Evolutionary conservation across 1,140 invertebrate genomes (phyloP).

Genomic region (Cydia strobilella): DNA sequence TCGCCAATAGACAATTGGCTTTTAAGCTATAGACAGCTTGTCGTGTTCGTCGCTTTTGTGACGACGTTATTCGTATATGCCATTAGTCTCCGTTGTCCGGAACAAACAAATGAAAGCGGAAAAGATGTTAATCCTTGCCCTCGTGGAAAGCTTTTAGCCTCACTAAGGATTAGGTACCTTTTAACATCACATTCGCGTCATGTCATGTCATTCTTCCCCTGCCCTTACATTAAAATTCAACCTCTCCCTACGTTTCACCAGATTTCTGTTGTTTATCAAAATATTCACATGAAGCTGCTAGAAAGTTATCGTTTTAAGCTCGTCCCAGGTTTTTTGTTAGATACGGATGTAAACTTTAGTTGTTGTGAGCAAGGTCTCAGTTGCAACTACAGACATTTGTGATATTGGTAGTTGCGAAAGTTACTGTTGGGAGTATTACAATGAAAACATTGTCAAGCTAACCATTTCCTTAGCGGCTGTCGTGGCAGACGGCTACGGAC

Average conservation of each 20-base stretch:
- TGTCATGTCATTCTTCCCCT: conserved; percentile 15
- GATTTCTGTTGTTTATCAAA: conserved; percentile 14
- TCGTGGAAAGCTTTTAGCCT: not conserved
- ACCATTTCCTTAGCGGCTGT: conserved; percentile 27
- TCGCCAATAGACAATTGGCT: not conserved
- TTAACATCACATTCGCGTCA: conserved; percentile 6
- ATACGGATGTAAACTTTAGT: not conserved
- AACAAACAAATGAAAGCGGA: not conserved
- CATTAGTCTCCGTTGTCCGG: not conserved
- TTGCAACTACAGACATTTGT: not conserved
- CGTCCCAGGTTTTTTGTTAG: not conserved
- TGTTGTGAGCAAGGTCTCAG: not conserved
- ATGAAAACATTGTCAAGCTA: conserved; percentile 13
- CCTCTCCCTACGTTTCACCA: conserved; percentile 5
- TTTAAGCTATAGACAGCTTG: not conserved
- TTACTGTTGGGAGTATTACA: not conserved
- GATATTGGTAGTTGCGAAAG: conserved; percentile 9
- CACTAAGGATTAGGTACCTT: not conserved
- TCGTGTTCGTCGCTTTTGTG: not conserved
- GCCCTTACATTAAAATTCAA: conserved; percentile 10
- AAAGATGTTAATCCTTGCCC: conserved; percentile 10
- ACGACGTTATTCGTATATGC: not conserved
- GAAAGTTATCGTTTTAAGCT: not conserved
- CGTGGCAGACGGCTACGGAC: conserved; percentile 42
- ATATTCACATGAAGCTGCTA: not conserved